phyloP scores from a whole-genome alignment of 2,888 invertebrate genomes.

The Oligia latruncula region DNA sequence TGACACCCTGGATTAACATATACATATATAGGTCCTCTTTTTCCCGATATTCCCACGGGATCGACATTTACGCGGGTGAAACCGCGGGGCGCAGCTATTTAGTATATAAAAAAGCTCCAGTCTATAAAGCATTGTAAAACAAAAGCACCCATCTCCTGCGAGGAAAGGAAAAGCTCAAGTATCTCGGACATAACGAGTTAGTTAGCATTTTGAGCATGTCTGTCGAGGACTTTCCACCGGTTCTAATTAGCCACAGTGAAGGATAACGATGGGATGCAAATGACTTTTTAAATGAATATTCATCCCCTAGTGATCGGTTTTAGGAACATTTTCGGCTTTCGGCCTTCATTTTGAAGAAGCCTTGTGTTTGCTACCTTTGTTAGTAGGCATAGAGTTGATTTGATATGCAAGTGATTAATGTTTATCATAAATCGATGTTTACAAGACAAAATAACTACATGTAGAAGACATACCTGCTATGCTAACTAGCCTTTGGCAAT shows the following conservation, averaged over 20 bases:
- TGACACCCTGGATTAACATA: no score
- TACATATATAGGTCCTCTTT: no score
- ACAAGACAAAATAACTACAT: not conserved
- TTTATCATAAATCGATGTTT: not conserved
- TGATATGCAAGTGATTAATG: not conserved
- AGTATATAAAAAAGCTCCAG: no score
- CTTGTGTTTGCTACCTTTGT: slow-evolving; percentile 2
- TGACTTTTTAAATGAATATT: slow-evolving; percentile 61
- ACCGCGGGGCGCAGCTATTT: no score
- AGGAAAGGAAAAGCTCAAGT: slow-evolving; percentile 28
- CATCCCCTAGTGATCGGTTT: slow-evolving; percentile 58
- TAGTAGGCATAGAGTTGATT: slow-evolving; percentile 11
- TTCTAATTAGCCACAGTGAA: slow-evolving; percentile 60
- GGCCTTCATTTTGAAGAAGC: slow-evolving; percentile 9
- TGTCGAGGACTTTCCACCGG: slow-evolving; percentile 40
- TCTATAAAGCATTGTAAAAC: slow-evolving; percentile 5
- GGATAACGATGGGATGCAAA: slow-evolving; percentile 49
- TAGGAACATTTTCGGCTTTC: slow-evolving; percentile 35
- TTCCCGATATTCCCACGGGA: no score
- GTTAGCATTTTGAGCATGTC: slow-evolving; percentile 52
- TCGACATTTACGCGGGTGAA: no score
- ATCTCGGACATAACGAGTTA: slow-evolving; percentile 22
- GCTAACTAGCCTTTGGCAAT: not conserved
- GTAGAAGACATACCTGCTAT: not conserved
- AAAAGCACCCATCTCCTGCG: slow-evolving; percentile 9